These are phyloP conservation scores for Tachina fera DNA, from an alignment of 2,888 invertebrate species.

Conservation along the genomic window DNA sequence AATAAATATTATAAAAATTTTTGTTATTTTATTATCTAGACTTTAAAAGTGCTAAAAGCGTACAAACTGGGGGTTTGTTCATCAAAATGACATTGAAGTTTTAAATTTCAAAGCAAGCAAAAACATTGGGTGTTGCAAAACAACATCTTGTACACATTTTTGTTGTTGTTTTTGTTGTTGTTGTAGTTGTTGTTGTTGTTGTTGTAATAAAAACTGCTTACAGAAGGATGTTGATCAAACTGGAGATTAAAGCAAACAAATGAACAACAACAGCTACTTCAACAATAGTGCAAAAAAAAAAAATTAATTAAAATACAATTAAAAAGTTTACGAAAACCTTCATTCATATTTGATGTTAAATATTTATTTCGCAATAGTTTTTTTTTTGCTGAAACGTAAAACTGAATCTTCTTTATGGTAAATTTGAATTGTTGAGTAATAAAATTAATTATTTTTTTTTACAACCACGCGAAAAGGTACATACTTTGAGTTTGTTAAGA, in stretches of 20 bases:
- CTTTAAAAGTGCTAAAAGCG: constrained; percentile 17
- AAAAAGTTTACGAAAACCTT: constrained; percentile 48
- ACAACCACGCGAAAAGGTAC: no score
- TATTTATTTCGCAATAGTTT: constrained; percentile 16
- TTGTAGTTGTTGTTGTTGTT: background rate
- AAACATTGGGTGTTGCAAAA: constrained; percentile 53
- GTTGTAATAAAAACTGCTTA: constrained; percentile 61
- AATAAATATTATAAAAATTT: constrained; percentile 10
- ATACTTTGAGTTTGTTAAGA: no score
- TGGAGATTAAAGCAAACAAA: constrained; percentile 40
- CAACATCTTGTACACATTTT: constrained; percentile 51
- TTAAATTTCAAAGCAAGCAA: constrained; percentile 54
- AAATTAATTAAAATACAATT: constrained; percentile 57
- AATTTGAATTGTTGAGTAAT: background rate
- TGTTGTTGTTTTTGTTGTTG: constrained; percentile 1
- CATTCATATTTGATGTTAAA: background rate
- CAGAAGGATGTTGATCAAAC: constrained; percentile 61
- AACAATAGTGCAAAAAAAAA: constrained; percentile 43
- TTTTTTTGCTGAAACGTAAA: background rate
- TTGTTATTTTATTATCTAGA: constrained; percentile 31
- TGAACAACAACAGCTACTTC: constrained; percentile 13
- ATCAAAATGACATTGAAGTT: constrained; percentile 63
- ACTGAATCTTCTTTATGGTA: background rate
- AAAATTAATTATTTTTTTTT: no score
- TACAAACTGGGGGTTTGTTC: constrained; percentile 33